Evolutionary conservation across 2,113 vertebrate species (phyloP).

Genomic region (Felis catus): F.catus_Fca126_mat1.0 CM031416.1:53521001-53521500

Average conservation of each 20-base stretch:
- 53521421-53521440: constrained; percentile 56
- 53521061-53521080: constrained; percentile 48
- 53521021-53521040: constrained; percentile 58
- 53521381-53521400: constrained; percentile 57
- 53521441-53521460: constrained; percentile 65
- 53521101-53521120: constrained; percentile 41
- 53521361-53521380: constrained; percentile 48
- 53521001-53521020: background rate
- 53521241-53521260: background rate
- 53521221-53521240: background rate
- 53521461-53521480: constrained; percentile 61
- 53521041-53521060: constrained; percentile 60
- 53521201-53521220: background rate
- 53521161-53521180: background rate
- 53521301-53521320: background rate
- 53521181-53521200: constrained; percentile 2
- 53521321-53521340: constrained; percentile 67
- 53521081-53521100: background rate
- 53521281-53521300: constrained; percentile 34
- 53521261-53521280: constrained; percentile 52
- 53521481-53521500: constrained; percentile 57
- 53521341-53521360: constrained; percentile 43
- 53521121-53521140: background rate
- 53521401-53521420: constrained; percentile 51
- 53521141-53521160: background rate